Evolutionary conservation across 2,113 vertebrate species (phyloP), one percentile per base, ranked within the genome.

Genomic region (Emydura subglobosa): DNA sequence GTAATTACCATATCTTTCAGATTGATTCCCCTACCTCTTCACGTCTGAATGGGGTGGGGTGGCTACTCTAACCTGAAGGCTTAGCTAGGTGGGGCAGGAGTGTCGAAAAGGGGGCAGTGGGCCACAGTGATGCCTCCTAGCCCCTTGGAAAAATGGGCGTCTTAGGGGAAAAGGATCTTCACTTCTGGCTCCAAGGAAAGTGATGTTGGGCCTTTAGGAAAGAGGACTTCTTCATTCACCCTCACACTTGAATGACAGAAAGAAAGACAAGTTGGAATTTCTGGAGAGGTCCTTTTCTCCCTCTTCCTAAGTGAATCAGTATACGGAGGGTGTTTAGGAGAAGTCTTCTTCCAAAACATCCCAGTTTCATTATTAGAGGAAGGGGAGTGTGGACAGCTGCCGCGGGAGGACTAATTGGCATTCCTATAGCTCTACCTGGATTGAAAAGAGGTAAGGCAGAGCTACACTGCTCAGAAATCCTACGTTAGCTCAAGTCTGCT

Each of bases 271-370:
- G n/a, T 21, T 25, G 39, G 39, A 44, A 44, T 17, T 5, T 76
- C 61, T n/a, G 61, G 29, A 65, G 61, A 65, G 61, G 16, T 19
- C 61, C 31, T n/a, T 65, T n/a, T 31, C 14, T 17, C 61, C 59
- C 16, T 7, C 39, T 42, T 44, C 24, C 72, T 42, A 74, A 13
- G 24, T 24, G 39, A 44, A 19, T 76, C 39, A 44, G 24, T 10
- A 76, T 76, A 42, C 25, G 72, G 72, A 76, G 10, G 10, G 10
- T 76, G 22, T 22, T 44, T 76, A 25, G 39, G 72, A 44, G 22
- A 16, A 68, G 16, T 76, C 5, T 14, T 88, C 0, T 0, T 2
- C 55, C 2, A 7, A 57, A 2, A 59, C 83, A 31, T 8, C 17
- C 44, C 54, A 17, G 4, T 3, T 50, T 74, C 4, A n/a, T 76